Base-by-base conservation (phyloP, 2,888 invertebrate genomes). In the Ypsolopha scabrella region DNA sequence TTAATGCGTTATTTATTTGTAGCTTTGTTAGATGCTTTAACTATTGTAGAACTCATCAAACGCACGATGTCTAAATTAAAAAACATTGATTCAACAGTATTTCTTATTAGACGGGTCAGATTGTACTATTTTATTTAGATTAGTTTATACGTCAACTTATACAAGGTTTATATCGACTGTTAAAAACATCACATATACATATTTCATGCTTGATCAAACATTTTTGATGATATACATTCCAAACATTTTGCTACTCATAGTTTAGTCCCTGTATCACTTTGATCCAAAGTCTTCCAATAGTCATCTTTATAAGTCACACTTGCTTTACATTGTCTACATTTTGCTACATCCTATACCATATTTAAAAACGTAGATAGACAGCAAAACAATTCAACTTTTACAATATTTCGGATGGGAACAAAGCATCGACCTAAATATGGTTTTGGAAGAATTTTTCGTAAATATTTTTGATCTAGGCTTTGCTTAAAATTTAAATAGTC, bases 1-100 rank as follows among this genome's bases (percentile, higher is more conserved):
- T 81, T 86, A 86, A 81, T 72, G 74, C 78, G 86, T 86, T 86
- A 85, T 86, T 86, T 83, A 86, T 85, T 85, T 80, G 73, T 86
- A 85, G 86, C 83, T 83, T 81, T 80, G 83, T 75, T 64, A 66
- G 65, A 72, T 68, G 82, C 82, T 83, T 82, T 77, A 77, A 80
- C 63, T 75, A 71, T 68, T 58, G 54, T 72, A 75, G 69, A 63
- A 68, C 66, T 68, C 65, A 69, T 69, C 67, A 24, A 24, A 24
- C 65, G 70, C 60, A 57, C 33, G 34, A 46, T 48, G 14, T 24
- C 24, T 24, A 24, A 2, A 24, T 24, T 48, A 7, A 34, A 34
- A 38, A 14, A 37, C 36, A 14, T 35, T 38, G 44, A 36, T 10
- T 11, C 63, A 59, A 65, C 80, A 77, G 75, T 78, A 80, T 79